Evolutionary conservation across 2,888 invertebrate genomes (phyloP).

Genomic region (Epinotia ramella): DNA sequence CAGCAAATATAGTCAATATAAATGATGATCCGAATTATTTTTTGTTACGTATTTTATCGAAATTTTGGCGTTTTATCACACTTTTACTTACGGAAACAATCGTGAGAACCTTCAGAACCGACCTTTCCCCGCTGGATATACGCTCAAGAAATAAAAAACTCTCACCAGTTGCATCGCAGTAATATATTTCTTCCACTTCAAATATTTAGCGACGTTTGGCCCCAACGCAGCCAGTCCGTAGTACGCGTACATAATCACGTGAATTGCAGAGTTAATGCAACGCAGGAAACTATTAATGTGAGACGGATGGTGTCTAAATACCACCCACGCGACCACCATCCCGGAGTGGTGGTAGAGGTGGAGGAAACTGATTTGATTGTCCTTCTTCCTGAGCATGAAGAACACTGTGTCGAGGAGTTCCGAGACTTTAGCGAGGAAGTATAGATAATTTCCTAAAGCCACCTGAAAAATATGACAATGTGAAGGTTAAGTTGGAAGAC

Average conservation of each 20-base stretch:
- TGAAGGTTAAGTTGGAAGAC: too few relatives aligned
- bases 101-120: too few relatives aligned
- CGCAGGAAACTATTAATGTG: constrained; percentile 89
- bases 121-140: too few relatives aligned
- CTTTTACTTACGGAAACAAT: too few relatives aligned
- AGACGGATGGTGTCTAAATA: constrained; percentile 90
- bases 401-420: constrained; percentile 93
- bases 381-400: constrained; percentile 93
- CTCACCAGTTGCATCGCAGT: constrained; percentile 91
- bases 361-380: constrained; percentile 92
- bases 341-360: constrained; percentile 95
- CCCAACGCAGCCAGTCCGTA: constrained; percentile 92
- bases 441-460: constrained; percentile 85
- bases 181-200: constrained; percentile 95
- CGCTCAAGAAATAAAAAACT: constrained; percentile 17
- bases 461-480: constrained; percentile 66
- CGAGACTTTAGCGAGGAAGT: constrained; percentile 90
- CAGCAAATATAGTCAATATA: too few relatives aligned
- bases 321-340: constrained; percentile 90
- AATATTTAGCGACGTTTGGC: constrained; percentile 89
- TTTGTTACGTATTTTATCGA: too few relatives aligned
- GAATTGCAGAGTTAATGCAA: constrained; percentile 91
- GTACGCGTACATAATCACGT: constrained; percentile 93
- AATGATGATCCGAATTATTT: too few relatives aligned
- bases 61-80: too few relatives aligned